Percentiles rank a stretch among this genome's conserved stretches.
Conservation (phyloP, 2,113 vertebrate genomes). For the Pionites leucogaster region DNA sequence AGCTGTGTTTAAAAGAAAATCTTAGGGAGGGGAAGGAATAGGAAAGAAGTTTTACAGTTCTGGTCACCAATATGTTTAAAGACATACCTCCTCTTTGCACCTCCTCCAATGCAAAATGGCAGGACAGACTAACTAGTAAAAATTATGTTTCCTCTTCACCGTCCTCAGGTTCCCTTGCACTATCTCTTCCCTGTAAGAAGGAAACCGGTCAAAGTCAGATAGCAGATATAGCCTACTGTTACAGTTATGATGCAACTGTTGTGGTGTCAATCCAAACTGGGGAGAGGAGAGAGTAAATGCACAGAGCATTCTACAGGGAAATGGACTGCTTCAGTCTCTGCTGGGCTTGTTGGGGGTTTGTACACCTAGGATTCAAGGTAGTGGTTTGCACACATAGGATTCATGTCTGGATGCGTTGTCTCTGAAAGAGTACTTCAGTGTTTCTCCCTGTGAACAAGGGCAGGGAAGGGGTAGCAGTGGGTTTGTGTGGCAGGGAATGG, state of each 20-base stretch:
- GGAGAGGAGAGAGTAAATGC: neutral
- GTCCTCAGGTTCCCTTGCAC: neutral
- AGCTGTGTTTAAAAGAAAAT: neutral
- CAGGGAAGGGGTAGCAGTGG: neutral
- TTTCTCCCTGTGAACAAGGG: neutral
- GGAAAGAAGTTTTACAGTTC: neutral
- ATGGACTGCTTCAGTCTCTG: neutral
- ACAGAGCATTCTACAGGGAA: neutral
- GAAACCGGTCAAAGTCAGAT: neutral
- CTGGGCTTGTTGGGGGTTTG: neutral
- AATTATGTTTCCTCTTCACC: neutral
- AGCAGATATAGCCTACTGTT: neutral
- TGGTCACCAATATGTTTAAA: neutral
- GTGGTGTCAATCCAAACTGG: neutral
- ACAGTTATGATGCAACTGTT: neutral
- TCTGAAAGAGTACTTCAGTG: neutral
- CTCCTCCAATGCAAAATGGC: neutral
- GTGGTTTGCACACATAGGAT: neutral
- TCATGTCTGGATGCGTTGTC: neutral
- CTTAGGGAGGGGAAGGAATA: neutral
- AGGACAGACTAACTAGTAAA: neutral
- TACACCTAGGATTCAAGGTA: neutral
- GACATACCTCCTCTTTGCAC: neutral
- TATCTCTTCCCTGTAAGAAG: neutral
- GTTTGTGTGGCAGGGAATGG: neutral